Conservation (phyloP, 2,888 invertebrate species). For the Epinotia demarniana region DNA sequence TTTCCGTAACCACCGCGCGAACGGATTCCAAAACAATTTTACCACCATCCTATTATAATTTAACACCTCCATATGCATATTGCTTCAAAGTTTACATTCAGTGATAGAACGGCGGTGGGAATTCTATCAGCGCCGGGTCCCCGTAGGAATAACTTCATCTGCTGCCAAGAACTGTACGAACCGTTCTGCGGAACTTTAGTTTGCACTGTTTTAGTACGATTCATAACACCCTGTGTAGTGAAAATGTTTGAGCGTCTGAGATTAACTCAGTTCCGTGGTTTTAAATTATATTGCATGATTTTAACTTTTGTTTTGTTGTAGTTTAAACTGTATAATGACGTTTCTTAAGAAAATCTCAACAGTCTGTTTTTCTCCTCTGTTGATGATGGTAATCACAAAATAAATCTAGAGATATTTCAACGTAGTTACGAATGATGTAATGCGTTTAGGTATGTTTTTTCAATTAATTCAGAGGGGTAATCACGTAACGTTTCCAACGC, state of each 20-base stretch:
- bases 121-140: constrained; percentile 24
- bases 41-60: constrained; percentile 22
- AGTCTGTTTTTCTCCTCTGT: too few relatives aligned
- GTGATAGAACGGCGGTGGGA: constrained; percentile 32
- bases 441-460: too few relatives aligned
- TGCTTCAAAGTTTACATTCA: constrained; percentile 28
- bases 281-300: neutral
- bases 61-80: constrained; percentile 30
- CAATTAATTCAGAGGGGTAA: too few relatives aligned
- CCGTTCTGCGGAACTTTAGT: constrained; percentile 22
- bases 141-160: constrained; percentile 26
- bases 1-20: neutral
- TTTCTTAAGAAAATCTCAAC: too few relatives aligned
- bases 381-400: too few relatives aligned
- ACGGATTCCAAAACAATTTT: constrained; percentile 12
- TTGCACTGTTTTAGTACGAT: constrained; percentile 23
- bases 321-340: too few relatives aligned
- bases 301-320: too few relatives aligned
- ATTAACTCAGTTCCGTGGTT: constrained; percentile 2
- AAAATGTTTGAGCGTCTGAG: constrained; percentile 1
- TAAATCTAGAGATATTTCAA: too few relatives aligned
- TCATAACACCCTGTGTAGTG: constrained; percentile 19
- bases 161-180: constrained; percentile 25
- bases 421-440: too few relatives aligned
- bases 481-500: too few relatives aligned